phyloP scores from a whole-genome alignment of 2,888 invertebrate species.

The Macrosiphum euphorbiae region DNA sequence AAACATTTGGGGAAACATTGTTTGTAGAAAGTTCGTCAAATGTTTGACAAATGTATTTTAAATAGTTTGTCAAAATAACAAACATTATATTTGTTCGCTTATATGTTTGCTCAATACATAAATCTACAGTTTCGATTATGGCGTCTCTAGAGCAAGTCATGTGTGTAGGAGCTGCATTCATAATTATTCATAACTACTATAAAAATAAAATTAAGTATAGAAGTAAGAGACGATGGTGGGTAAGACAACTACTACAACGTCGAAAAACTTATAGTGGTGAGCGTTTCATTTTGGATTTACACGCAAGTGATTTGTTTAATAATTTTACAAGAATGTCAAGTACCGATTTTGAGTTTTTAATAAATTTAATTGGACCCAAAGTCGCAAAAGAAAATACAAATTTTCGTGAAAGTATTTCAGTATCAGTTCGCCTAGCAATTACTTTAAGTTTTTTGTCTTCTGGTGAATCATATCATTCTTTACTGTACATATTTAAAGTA shows the following conservation, averaged over 20 bases:
- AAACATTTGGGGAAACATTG: neutral
- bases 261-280: conserved; percentile 10
- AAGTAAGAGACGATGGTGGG: neutral
- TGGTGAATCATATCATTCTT: conserved; percentile 35
- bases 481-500: no score
- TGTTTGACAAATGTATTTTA: neutral
- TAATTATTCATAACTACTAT: conserved; percentile 28
- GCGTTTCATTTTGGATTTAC: conserved; percentile 38
- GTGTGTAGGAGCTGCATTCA: neutral
- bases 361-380: neutral
- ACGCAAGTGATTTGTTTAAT: conserved; percentile 23
- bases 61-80: neutral
- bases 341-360: conserved; percentile 17
- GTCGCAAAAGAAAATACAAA: conserved; percentile 26
- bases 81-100: neutral
- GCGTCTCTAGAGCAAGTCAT: neutral
- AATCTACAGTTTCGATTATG: neutral
- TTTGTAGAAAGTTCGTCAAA: neutral
- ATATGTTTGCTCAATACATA: neutral
- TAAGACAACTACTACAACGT: conserved; percentile 4
- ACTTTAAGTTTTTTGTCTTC: conserved; percentile 20
- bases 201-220: conserved; percentile 5
- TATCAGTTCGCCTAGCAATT: conserved; percentile 10
- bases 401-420: conserved; percentile 31
- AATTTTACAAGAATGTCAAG: conserved; percentile 28